These are phyloP conservation scores for Drosophila bocki DNA, from an alignment of 1,140 invertebrate species.

Conservation along the genomic window DNA sequence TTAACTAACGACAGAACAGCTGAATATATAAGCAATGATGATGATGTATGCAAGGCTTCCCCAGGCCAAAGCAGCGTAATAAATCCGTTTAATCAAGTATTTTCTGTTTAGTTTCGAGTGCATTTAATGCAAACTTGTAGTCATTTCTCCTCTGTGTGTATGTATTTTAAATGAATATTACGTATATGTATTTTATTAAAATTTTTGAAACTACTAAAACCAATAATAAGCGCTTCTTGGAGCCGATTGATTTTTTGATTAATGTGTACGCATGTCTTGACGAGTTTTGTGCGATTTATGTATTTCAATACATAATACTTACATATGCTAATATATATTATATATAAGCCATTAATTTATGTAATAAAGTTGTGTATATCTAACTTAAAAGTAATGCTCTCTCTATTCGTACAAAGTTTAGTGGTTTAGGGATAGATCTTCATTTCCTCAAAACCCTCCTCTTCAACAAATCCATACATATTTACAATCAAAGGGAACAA, in stretches of 20 bases:
- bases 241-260: constrained; percentile 39
- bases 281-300: constrained; percentile 70
- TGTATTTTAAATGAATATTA: constrained; percentile 49
- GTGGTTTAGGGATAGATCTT: constrained; percentile 3
- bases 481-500: constrained; percentile 21
- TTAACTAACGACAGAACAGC: constrained; percentile 23
- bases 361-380: constrained; percentile 81
- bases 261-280: constrained; percentile 51
- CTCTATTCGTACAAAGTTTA: constrained; percentile 14
- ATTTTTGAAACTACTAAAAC: constrained; percentile 51
- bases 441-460: background rate
- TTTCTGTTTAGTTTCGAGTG: constrained; percentile 68
- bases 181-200: constrained; percentile 52
- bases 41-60: constrained; percentile 49
- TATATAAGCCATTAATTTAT: constrained; percentile 77
- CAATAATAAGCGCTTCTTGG: constrained; percentile 40
- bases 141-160: constrained; percentile 69
- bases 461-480: constrained; percentile 1
- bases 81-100: constrained; percentile 57
- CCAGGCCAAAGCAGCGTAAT: constrained; percentile 18
- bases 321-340: constrained; percentile 47
- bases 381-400: constrained; percentile 43
- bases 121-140: constrained; percentile 77
- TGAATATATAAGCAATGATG: constrained; percentile 6
- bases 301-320: constrained; percentile 72